These are phyloP conservation scores for Lates calcarifer DNA, from an alignment of 2,113 vertebrate species.

Conservation along the genomic window DNA sequence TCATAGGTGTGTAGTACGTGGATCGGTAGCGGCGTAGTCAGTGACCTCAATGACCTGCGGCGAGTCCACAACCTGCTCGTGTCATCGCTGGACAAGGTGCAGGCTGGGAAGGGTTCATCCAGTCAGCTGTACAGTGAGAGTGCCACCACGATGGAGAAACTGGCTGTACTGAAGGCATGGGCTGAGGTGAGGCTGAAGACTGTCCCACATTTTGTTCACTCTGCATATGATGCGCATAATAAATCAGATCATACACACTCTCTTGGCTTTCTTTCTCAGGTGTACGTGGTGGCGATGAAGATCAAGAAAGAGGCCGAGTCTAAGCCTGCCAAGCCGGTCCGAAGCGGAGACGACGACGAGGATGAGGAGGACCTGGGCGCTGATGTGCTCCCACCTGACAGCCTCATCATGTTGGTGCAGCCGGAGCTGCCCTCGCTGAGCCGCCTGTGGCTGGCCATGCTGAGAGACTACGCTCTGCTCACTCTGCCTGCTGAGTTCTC, in stretches of 20 bases:
- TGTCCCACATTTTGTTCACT: not conserved
- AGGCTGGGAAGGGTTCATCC: conserved; percentile 93
- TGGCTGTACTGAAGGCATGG: conserved; percentile 97
- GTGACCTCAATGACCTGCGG: conserved; percentile 97
- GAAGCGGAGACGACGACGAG: conserved; percentile 88
- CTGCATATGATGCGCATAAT: not conserved
- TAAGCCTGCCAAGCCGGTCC: conserved; percentile 77
- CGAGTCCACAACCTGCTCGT: conserved; percentile 97
- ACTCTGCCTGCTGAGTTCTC: conserved; percentile 97
- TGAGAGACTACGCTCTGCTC: conserved; percentile 96
- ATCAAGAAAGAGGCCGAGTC: conserved; percentile 96
- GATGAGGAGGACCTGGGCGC: conserved; percentile 86
- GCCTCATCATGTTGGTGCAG: conserved; percentile 95
- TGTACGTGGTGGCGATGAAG: conserved; percentile 98
- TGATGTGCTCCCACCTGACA: conserved; percentile 93
- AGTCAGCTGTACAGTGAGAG: conserved; percentile 98
- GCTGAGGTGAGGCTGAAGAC: conserved; percentile 89
- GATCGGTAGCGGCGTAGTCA: conserved; percentile 98
- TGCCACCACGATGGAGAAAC: conserved; percentile 97
- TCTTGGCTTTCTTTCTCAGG: conserved; percentile 82
- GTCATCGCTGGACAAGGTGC: conserved; percentile 97
- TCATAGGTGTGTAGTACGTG: conserved; percentile 96
- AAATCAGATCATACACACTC: not conserved
- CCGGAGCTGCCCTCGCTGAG: conserved; percentile 94
- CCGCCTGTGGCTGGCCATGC: conserved; percentile 94